phyloP scores from a whole-genome alignment of 2,888 invertebrate genomes.

The Drosophila atripex region DNA sequence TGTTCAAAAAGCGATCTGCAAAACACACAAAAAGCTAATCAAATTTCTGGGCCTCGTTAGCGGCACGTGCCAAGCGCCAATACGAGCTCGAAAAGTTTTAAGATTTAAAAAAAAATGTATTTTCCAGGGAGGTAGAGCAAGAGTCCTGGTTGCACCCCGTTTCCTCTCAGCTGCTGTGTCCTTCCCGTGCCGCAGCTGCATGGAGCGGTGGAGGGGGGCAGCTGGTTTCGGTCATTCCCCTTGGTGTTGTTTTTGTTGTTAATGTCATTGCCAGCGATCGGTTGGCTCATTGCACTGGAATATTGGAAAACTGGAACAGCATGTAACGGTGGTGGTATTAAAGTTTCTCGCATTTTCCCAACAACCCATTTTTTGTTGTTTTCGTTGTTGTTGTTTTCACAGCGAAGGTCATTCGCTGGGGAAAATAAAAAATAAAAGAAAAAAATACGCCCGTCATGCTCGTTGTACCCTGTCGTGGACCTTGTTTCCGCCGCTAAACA shows the following conservation, averaged over 20 bases:
- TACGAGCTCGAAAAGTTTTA: too few species aligned
- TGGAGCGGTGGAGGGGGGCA: conserved; percentile 21
- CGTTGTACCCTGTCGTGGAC: conserved; percentile 8
- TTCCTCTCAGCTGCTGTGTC: conserved; percentile 16
- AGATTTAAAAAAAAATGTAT: neutral
- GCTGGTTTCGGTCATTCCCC: conserved; percentile 36
- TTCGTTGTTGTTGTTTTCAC: too few species aligned
- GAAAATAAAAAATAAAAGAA: conserved; percentile 18
- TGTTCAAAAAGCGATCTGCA: too few species aligned
- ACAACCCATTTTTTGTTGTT: too few species aligned
- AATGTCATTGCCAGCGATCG: conserved; percentile 28
- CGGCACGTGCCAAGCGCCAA: conserved; percentile 36
- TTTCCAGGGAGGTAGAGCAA: conserved; percentile 22
- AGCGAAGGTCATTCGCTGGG: conserved; percentile 21
- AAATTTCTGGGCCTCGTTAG: too few species aligned
- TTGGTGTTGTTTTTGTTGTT: conserved; percentile 15
- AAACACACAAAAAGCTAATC: neutral
- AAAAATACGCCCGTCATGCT: conserved; percentile 10
- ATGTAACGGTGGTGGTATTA: conserved; percentile 10
- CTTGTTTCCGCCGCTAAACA: neutral
- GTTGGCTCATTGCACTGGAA: conserved; percentile 18
- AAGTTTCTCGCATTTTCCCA: too few species aligned
- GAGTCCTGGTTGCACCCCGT: too few species aligned
- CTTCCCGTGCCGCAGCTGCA: conserved; percentile 20
- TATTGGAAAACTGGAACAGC: neutral